Evolutionary conservation across 2,113 vertebrate species (phyloP).

Genomic region (Dicerorhinus sumatrensis): DNA sequence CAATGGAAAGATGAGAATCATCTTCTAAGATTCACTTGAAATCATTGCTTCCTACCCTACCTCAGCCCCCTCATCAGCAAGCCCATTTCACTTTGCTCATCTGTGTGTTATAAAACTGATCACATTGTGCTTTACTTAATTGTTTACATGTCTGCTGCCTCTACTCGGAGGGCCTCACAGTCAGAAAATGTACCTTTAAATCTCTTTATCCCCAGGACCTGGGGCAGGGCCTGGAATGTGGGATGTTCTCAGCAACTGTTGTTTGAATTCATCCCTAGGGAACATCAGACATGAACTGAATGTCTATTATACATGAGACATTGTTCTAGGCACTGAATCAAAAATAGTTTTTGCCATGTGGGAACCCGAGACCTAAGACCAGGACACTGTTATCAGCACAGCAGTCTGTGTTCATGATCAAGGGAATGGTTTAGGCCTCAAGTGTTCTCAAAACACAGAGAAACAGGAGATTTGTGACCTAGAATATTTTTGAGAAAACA

Average conservation of each 20-base stretch:
- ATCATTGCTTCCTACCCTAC: background rate
- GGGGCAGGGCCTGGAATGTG: background rate
- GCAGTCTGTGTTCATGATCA: background rate
- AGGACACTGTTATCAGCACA: background rate
- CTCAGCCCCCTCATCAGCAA: background rate
- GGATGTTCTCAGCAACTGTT: background rate
- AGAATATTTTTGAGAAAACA: background rate
- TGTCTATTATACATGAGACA: background rate
- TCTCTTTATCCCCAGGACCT: background rate
- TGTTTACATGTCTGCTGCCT: background rate
- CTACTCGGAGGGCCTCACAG: background rate
- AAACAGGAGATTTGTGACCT: background rate
- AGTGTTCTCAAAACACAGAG: background rate
- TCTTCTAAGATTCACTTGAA: background rate
- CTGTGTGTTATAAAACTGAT: background rate
- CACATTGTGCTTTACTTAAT: background rate
- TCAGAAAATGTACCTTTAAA: background rate
- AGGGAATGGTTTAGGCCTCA: background rate
- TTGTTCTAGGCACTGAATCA: background rate
- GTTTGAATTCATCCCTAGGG: background rate
- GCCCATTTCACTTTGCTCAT: background rate
- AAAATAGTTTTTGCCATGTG: background rate
- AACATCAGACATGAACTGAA: background rate
- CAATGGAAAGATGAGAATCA: background rate
- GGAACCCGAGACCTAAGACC: background rate